phyloP scores from a whole-genome alignment of 2,797 vertebrate species.

The Characodon lateralis region DNA sequence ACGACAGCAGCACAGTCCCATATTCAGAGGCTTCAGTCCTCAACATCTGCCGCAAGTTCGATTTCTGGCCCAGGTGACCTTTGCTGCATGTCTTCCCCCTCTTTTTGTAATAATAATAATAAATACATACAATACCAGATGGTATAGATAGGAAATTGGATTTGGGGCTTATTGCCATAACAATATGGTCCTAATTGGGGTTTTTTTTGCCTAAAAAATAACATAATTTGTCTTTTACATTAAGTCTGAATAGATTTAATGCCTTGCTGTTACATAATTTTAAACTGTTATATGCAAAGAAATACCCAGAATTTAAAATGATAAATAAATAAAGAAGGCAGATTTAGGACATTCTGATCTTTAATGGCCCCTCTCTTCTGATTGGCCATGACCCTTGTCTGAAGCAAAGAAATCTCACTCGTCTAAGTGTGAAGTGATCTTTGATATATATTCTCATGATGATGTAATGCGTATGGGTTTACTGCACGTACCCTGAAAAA shows the following conservation, averaged over 20 bases:
- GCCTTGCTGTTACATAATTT: neutral
- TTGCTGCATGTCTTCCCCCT: too few species aligned
- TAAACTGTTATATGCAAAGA: conserved; percentile 18
- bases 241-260: neutral
- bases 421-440: conserved; percentile 44
- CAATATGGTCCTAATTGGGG: too few species aligned
- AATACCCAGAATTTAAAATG: neutral
- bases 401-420: conserved; percentile 29
- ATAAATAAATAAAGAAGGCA: neutral
- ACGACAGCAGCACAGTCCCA: too few species aligned
- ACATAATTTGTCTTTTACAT: neutral
- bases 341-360: conserved; percentile 15
- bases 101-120: neutral
- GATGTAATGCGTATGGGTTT: conserved; percentile 18
- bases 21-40: too few species aligned
- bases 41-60: too few species aligned
- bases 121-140: neutral
- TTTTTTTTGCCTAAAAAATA: neutral
- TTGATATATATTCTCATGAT: conserved; percentile 40
- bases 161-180: neutral
- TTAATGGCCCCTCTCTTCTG: neutral
- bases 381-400: conserved; percentile 49
- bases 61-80: too few species aligned
- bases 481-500: conserved; percentile 9
- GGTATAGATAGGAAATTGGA: too few species aligned